Base-by-base conservation (phyloP, 1,140 invertebrate genomes). In the Ceratina australensis region DNA sequence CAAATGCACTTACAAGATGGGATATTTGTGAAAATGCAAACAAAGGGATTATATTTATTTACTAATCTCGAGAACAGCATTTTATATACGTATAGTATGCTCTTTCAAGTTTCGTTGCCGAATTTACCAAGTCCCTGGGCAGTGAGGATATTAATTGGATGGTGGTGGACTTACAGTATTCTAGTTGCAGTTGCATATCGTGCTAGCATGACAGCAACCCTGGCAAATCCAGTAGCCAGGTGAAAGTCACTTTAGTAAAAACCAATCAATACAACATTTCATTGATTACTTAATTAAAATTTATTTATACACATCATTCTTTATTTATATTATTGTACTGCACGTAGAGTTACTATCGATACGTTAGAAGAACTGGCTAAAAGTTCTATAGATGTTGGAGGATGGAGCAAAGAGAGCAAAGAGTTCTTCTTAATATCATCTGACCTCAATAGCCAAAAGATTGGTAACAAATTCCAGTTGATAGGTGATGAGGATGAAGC, bases 91-190 rank as follows among this genome's bases (percentile, higher is more conserved):
- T 97, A 95, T 80, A 95, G 96, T 72, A 97, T 97, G 96, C 89
- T 97, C 24, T 89, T 96, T 1, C 93, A 95, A 81, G 95, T 97
- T 22, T 96, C 96, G 0, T 81, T 97, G 59, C 96, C 96, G 0
- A 94, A 94, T 84, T 90, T 97, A 75, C 96, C 96, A 0, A 93
- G 92, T 13, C 95, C 95, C 28, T 97, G 96, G 96, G 95, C 96
- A 0, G 90, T 97, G 54, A 92, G 96, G 50, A 89, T 97, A 18
- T 92, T 97, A 15, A 96, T 96, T 22, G 96, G 96, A 2, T 97
- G 96, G 94, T 97, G 96, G 91, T 97, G 96, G 96, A 87, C 97
- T 0, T 97, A 97, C 85, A 96, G 95, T 84, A 94, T 97, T 68
- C 91, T 97, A 7, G 93, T 97, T 33, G 95, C 95, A 0, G 95